Evolutionary conservation across 2,797 vertebrate genomes (phyloP), one percentile per base, ranked within the genome.

Genomic region (Neosilurus mollespiculum): DNA sequence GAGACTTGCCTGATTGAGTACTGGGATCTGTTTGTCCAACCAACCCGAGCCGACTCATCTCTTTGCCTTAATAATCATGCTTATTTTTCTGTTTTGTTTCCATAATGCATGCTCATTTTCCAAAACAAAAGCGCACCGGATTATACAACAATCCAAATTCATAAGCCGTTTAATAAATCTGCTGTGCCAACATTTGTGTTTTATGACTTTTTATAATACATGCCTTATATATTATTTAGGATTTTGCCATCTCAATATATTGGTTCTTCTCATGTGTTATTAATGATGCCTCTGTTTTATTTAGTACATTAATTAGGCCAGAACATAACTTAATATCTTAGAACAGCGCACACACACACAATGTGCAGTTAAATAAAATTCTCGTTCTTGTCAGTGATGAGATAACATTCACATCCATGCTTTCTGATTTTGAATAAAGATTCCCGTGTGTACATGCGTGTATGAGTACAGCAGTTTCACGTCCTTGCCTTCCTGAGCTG

Each of bases 171-270:
- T 69, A 81, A 81, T 81, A 81, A 69, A 70, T 81, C 56, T 78
- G 56, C 56, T 12, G 26, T 20, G 15, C 81, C 58, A n/a, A 67
- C 62, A 24, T 82, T 82, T 77, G 43, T 78, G 34, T 66, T 64
- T 71, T 71, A 75, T 59, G 75, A 61, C 75, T 61, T 71, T 83
- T 83, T 78, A 83, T 70, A 78, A 78, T 78, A 70, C 26, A 54
- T 11, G 4, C 56, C 76, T 83, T 83, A 83, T 78, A 83, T 59
- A 83, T 83, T 83, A 83, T 83, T 78, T 83, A 78, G 4, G 43
- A 26, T 7, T 76, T 62, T 73, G 43, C 24, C n/a, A 54, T 77
- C 54, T 78, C 30, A 14, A 53, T 53, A 78, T 78, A 66, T 75
- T 59, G 53, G 49, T 26, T 24, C 26, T n/a, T 37, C 81, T 82